A percentile compares a stretch with the other conserved stretches of the same genome.
These are phyloP conservation scores for Choristoneura rosaceana DNA, from an alignment of 2,888 invertebrate species.

Conservation along the genomic window DNA sequence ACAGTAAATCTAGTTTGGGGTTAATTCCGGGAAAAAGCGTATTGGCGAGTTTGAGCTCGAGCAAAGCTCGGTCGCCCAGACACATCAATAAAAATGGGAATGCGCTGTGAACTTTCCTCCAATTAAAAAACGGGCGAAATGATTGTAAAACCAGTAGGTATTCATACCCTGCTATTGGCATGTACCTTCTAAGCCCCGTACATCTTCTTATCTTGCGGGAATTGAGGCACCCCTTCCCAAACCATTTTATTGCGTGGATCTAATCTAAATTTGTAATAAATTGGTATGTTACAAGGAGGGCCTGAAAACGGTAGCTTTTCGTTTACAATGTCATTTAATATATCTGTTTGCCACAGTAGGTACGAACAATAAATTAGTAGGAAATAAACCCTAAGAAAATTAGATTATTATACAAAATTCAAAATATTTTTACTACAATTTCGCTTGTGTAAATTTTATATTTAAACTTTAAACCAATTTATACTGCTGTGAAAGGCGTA, in stretches of 20 bases:
- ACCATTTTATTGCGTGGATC: slow-evolving; percentile 7
- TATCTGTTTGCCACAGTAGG: not conserved
- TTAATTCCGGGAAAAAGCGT: no score
- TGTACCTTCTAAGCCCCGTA: not conserved
- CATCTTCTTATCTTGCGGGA: not conserved
- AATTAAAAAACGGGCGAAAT: not conserved
- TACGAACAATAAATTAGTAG: not conserved
- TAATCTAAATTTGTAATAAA: slow-evolving; percentile 10
- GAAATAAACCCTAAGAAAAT: no score
- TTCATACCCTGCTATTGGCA: slow-evolving; percentile 1
- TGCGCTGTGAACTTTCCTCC: no score
- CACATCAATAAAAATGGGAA: no score
- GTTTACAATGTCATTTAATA: not conserved
- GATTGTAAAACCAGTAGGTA: not conserved
- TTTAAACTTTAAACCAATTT: no score
- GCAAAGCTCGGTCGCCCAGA: no score
- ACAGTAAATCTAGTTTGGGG: no score
- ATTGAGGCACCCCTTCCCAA: slow-evolving; percentile 4
- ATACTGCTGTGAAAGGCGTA: no score
- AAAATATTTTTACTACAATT: no score
- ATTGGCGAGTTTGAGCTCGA: no score
- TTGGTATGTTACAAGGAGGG: slow-evolving; percentile 3
- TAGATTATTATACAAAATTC: no score
- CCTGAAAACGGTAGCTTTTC: not conserved
- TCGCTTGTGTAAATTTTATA: no score